A percentile compares a stretch with the other conserved stretches of the same genome.
phyloP scores from a whole-genome alignment of 1,140 invertebrate species.

The Plectus sambesii region DNA sequence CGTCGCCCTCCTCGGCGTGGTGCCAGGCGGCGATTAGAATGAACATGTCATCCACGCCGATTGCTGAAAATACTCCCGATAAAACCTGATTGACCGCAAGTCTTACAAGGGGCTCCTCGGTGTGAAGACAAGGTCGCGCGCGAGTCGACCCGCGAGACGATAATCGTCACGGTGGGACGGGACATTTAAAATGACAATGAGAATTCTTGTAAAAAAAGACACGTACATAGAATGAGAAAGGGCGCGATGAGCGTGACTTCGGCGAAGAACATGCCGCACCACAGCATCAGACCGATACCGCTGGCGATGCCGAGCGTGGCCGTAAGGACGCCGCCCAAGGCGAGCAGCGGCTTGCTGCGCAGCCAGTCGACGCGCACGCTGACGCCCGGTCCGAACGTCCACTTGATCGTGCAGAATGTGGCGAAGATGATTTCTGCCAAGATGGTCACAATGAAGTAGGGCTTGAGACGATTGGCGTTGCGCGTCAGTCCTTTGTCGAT shows the following conservation, averaged over 20 bases:
- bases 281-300: slow-evolving; percentile 78
- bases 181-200: neutral
- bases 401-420: slow-evolving; percentile 42
- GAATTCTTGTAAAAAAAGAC: neutral
- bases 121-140: no score
- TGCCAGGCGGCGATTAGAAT: slow-evolving; percentile 49
- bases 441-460: slow-evolving; percentile 43
- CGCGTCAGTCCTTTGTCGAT: slow-evolving; percentile 40
- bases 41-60: slow-evolving; percentile 53
- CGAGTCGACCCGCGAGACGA: no score
- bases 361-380: slow-evolving; percentile 40
- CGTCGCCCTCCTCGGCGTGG: slow-evolving; percentile 35
- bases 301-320: slow-evolving; percentile 76
- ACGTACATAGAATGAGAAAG: slow-evolving; percentile 84
- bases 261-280: slow-evolving; percentile 80
- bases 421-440: slow-evolving; percentile 40
- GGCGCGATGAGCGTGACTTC: slow-evolving; percentile 85
- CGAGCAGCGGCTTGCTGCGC: slow-evolving; percentile 36
- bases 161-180: no score
- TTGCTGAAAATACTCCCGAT: slow-evolving; percentile 43
- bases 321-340: slow-evolving; percentile 61
- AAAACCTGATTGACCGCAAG: no score
- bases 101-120: no score
- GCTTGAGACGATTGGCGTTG: slow-evolving; percentile 42
- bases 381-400: slow-evolving; percentile 26